Conservation (phyloP, 2,113 vertebrate species). For the Delphinapterus leucas region DNA sequence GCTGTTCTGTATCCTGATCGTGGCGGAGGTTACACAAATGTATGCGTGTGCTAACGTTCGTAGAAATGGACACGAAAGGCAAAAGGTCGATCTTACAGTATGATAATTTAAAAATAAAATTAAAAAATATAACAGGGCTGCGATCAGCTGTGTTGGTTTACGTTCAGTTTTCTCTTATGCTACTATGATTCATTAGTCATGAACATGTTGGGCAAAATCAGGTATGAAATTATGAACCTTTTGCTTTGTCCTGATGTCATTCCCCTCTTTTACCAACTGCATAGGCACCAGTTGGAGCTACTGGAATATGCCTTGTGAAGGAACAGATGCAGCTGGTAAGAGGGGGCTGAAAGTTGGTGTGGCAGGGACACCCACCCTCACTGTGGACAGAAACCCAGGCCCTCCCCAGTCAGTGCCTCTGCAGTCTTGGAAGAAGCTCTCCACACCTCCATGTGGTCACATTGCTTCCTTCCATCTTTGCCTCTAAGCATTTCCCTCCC, state of each 20-base stretch:
- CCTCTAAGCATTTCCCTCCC: neutral
- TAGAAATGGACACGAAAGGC: neutral
- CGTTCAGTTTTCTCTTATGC: neutral
- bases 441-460: neutral
- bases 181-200: neutral
- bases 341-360: neutral
- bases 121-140: neutral
- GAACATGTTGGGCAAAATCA: neutral
- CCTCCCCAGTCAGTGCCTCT: neutral
- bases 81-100: neutral
- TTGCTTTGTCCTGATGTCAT: neutral
- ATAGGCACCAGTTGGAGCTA: too few species aligned
- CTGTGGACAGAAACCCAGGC: too few species aligned
- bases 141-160: neutral
- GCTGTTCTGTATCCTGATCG: neutral
- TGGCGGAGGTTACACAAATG: neutral
- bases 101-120: neutral
- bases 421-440: neutral
- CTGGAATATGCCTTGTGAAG: too few species aligned
- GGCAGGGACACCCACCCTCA: neutral
- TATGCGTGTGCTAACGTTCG: neutral
- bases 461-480: neutral
- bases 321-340: neutral
- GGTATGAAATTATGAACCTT: neutral
- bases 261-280: neutral